These are phyloP conservation scores for Erethizon dorsatum DNA, from an alignment of 2,797 vertebrate genomes.

Conservation along the genomic window DNA sequence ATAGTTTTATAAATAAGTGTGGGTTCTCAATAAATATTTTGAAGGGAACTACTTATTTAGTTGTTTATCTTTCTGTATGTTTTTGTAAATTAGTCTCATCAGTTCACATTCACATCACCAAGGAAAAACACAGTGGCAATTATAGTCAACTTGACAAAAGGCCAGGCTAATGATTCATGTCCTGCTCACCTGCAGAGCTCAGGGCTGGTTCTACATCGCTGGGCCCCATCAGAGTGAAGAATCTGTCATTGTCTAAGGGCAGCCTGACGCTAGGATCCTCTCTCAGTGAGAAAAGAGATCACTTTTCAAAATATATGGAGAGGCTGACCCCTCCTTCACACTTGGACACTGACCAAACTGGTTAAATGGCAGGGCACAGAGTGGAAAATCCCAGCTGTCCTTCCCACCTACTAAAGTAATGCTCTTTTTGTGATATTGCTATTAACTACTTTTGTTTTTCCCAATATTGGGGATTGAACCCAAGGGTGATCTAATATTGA, in stretches of 20 bases:
- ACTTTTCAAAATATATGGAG: conserved; percentile 37
- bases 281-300: background rate
- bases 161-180: conserved; percentile 71
- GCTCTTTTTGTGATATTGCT: background rate
- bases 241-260: conserved; percentile 2
- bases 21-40: conserved; percentile 41
- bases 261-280: background rate
- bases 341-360: background rate
- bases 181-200: conserved; percentile 55
- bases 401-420: background rate
- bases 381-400: background rate
- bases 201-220: background rate
- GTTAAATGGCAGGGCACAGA: background rate
- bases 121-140: conserved; percentile 73
- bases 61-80: conserved; percentile 54
- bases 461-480: background rate
- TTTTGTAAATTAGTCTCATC: conserved; percentile 64
- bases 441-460: background rate
- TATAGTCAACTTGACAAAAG: conserved; percentile 48
- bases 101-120: conserved; percentile 53
- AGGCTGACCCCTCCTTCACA: background rate
- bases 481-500: background rate
- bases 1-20: conserved; percentile 39
- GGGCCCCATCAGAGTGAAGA: background rate
- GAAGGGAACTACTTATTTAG: conserved; percentile 50